Conservation (phyloP, 2,797 vertebrate species). For the Lagocephalus sceleratus region DNA sequence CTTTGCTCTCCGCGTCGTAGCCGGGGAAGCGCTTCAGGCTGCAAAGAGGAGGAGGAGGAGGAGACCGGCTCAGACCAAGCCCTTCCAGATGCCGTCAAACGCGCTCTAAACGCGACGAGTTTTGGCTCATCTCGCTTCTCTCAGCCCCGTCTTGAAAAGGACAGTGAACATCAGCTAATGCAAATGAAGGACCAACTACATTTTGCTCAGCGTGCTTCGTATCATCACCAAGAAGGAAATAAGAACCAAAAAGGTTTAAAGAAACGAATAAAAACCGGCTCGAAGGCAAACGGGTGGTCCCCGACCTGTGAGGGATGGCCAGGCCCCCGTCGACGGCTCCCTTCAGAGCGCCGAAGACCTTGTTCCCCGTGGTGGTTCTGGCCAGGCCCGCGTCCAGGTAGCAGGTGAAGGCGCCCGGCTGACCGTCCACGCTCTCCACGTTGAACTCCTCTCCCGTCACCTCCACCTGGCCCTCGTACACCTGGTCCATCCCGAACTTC, state of each 20-base stretch:
- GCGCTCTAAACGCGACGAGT: neutral
- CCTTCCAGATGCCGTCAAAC: neutral
- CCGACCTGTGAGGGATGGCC: constrained; percentile 95
- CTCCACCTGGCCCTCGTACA: constrained; percentile 96
- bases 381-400: constrained; percentile 96
- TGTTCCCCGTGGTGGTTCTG: constrained; percentile 97
- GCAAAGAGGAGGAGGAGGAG: constrained; percentile 5
- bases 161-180: constrained; percentile 66
- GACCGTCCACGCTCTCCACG: constrained; percentile 92
- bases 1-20: constrained; percentile 93
- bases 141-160: constrained; percentile 76
- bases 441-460: constrained; percentile 96
- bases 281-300: fast-evolving
- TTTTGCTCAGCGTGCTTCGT: constrained; percentile 66
- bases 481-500: constrained; percentile 95
- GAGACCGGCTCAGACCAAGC: neutral
- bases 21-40: constrained; percentile 97
- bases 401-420: constrained; percentile 94
- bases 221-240: constrained; percentile 60
- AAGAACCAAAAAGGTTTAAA: constrained; percentile 1
- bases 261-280: neutral
- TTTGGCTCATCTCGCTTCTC: constrained; percentile 45
- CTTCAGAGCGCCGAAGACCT: constrained; percentile 96
- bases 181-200: constrained; percentile 79
- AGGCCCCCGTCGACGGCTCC: constrained; percentile 96